Evolutionary conservation across 2,888 invertebrate species (phyloP), one percentile per base, ranked within the genome.

Genomic region (Polyploca ridens): DNA sequence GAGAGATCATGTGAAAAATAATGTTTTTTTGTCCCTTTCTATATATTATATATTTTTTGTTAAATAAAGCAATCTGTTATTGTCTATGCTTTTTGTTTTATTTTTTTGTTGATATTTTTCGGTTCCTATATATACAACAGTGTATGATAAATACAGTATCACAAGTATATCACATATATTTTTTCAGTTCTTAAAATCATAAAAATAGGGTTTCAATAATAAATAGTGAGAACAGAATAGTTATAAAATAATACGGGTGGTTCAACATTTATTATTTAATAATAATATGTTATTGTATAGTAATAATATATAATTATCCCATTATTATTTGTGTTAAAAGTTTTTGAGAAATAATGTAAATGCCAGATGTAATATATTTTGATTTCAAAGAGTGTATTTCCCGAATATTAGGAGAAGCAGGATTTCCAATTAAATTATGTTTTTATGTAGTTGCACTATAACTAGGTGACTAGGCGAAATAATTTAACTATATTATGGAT

Each of bases 31-130:
- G 74, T 76, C 79, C 71, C 78, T 89, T 90, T 91, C 88, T 91
- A 90, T 92, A 93, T 93, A 91, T 91, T 92, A 92, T 93, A 93
- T 93, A 93, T 93, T 93, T 93, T 93, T 94, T 94, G 94, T 94
- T 94, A 93, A 93, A 94, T 94, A 94, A 94, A 94, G 91, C 92
- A 93, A 93, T 90, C 90, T 93, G 94, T 94, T 94, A 94, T 93
- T 93, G 93, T 93, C 92, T 89, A 90, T 85, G 68, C 81, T 79
- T 89, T 90, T 93, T 84, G 86, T 90, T 92, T 94, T 89, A 88
- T 91, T 92, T 92, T 90, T 81, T 71, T 63, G 61, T 68, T 70
- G 71, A 33, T 66, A 64, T 70, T 58, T 68, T 66, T 67, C 64
- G 65, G 66, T 67, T 64, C 66, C 64, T 66, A 67, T 78, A 72